phyloP scores from a whole-genome alignment of 2,888 invertebrate genomes.

The Pelosia muscerda region DNA sequence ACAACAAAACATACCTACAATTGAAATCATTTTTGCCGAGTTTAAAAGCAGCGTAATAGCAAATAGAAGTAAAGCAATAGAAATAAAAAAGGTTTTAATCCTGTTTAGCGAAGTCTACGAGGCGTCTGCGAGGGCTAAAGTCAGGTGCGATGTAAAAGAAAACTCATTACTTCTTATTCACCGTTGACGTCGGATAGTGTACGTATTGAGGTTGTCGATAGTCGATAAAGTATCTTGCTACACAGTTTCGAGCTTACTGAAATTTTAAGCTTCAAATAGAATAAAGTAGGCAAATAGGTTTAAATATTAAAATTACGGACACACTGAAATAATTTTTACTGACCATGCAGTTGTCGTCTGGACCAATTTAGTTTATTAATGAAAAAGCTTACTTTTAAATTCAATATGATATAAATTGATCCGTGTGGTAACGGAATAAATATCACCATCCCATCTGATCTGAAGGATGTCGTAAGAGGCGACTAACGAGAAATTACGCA shows the following conservation, averaged over 20 bases:
- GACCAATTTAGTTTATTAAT: no score
- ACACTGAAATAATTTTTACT: neutral
- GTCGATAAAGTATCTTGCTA: conserved; percentile 44
- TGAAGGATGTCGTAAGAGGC: no score
- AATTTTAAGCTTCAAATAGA: neutral
- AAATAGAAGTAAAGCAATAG: conserved; percentile 56
- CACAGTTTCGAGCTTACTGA: neutral
- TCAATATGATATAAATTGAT: no score
- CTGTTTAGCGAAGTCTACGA: conserved; percentile 76
- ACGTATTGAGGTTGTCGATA: conserved; percentile 60
- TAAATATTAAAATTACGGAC: neutral
- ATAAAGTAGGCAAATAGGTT: neutral
- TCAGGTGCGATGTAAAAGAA: conserved; percentile 82
- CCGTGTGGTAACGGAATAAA: no score
- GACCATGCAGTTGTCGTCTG: no score
- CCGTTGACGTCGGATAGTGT: conserved; percentile 63
- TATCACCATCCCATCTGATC: no score
- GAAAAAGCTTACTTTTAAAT: no score
- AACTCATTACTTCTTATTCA: conserved; percentile 85
- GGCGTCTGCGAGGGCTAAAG: conserved; percentile 72
- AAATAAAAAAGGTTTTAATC: conserved; percentile 80
- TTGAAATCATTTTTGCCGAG: conserved; percentile 25
- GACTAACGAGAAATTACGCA: no score
- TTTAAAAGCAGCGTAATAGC: conserved; percentile 33
- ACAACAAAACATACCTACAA: conserved; percentile 6